Conservation (phyloP, 2,888 invertebrate species). For the Acanthosepion lycidas region DNA sequence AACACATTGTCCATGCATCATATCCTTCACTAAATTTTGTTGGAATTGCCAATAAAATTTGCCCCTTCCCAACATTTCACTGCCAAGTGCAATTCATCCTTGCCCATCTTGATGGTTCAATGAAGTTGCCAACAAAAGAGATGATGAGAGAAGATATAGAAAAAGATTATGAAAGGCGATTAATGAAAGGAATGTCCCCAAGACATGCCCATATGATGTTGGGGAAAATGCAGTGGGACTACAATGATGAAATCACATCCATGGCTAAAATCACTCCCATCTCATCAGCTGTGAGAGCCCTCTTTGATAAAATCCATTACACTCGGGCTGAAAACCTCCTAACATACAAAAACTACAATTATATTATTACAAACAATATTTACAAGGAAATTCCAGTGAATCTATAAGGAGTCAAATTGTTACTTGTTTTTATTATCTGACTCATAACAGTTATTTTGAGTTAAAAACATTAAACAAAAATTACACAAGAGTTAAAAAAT, state of each 20-base stretch:
- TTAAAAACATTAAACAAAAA: no score
- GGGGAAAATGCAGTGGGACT: constrained; percentile 43
- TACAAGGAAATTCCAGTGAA: not conserved
- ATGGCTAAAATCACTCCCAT: constrained; percentile 43
- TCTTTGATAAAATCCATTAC: constrained; percentile 80
- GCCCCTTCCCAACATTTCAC: constrained; percentile 48
- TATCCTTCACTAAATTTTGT: constrained; percentile 44
- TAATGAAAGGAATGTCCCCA: constrained; percentile 47
- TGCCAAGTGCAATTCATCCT: constrained; percentile 48
- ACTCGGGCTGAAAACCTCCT: constrained; percentile 54
- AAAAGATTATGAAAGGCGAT: constrained; percentile 46
- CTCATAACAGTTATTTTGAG: no score
- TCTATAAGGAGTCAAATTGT: not conserved
- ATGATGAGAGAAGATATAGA: constrained; percentile 50
- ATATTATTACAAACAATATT: constrained; percentile 46
- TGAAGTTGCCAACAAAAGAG: constrained; percentile 49
- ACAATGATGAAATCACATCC: constrained; percentile 48
- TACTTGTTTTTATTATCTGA: no score
- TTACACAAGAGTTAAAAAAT: no score
- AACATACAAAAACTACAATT: constrained; percentile 58
- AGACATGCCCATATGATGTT: constrained; percentile 50
- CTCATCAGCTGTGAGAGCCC: constrained; percentile 80
- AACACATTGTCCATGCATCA: constrained; percentile 42
- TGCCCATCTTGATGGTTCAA: constrained; percentile 47
- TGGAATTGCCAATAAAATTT: constrained; percentile 47